These are phyloP conservation scores for Lethenteron camtschaticum DNA, from an alignment of 2,113 vertebrate species.

Conservation along the genomic window DNA sequence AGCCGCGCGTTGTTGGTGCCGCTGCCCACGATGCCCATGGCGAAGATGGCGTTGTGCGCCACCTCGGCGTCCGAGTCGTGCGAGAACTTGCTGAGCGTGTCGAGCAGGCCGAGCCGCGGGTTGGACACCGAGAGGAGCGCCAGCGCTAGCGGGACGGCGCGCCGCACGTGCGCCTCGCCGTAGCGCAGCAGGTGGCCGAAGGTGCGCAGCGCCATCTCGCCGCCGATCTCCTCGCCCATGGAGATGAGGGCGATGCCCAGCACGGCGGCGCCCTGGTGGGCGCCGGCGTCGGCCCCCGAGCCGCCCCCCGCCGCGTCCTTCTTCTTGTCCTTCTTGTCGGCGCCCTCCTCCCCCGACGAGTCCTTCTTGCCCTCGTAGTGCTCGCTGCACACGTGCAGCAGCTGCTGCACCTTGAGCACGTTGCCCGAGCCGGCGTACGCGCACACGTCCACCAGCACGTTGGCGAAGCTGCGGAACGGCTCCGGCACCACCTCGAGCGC, in stretches of 20 bases:
- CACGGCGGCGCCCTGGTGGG: conserved; percentile 90
- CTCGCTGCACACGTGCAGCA: conserved; percentile 90
- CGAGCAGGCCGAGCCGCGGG: conserved; percentile 80
- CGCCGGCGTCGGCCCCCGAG: conserved; percentile 71
- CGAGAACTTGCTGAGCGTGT: conserved; percentile 97
- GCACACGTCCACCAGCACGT: conserved; percentile 78
- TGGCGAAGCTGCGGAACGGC: conserved; percentile 87
- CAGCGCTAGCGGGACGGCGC: conserved; percentile 75
- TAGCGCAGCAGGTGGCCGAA: conserved; percentile 95
- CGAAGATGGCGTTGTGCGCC: conserved; percentile 94
- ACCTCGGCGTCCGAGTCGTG: conserved; percentile 89
- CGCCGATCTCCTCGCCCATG: conserved; percentile 93
- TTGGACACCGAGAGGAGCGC: conserved; percentile 93
- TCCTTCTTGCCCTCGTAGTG: conserved; percentile 93
- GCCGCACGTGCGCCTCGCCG: conserved; percentile 72
- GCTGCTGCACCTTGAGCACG: conserved; percentile 88
- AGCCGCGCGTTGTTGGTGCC: conserved; percentile 89
- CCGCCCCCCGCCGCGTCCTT: conserved; percentile 23
- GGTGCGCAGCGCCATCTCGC: conserved; percentile 84
- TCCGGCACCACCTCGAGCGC: conserved; percentile 79
- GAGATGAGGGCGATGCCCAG: conserved; percentile 84
- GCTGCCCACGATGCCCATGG: conserved; percentile 98
- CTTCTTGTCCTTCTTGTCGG: conserved; percentile 91
- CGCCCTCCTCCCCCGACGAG: conserved; percentile 64
- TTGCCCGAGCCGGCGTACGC: conserved; percentile 93